These are phyloP conservation scores for Anodontia alba DNA, from an alignment of 2,888 invertebrate genomes.

Conservation along the genomic window DNA sequence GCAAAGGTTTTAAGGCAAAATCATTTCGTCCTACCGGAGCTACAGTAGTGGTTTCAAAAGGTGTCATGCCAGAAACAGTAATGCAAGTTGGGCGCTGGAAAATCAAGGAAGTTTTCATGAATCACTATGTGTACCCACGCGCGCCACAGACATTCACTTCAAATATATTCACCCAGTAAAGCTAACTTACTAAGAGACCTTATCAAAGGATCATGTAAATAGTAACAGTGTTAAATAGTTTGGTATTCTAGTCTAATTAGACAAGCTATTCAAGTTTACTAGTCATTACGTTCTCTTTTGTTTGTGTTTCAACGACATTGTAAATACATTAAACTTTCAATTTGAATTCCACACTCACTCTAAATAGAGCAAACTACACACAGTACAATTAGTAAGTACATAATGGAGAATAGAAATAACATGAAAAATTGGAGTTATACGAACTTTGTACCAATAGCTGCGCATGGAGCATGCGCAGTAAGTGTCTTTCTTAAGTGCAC, in stretches of 20 bases:
- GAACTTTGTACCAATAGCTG: slow-evolving; percentile 4
- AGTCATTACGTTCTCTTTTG: not conserved
- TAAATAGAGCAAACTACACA: slow-evolving; percentile 8
- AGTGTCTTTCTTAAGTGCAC: slow-evolving; percentile 6
- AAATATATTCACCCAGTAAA: not conserved
- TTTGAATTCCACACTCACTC: not conserved
- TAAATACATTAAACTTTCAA: not conserved
- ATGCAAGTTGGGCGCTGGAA: slow-evolving; percentile 20
- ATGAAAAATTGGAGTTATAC: slow-evolving; percentile 9
- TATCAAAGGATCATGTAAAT: not conserved
- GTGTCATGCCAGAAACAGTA: not conserved
- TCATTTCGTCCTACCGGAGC: slow-evolving; percentile 21
- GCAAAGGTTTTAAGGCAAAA: slow-evolving; percentile 11
- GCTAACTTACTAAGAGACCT: slow-evolving; percentile 5
- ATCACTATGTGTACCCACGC: slow-evolving; percentile 18
- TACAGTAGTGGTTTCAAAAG: not conserved
- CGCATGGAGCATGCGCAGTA: slow-evolving; percentile 7
- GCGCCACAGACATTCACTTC: slow-evolving; percentile 8
- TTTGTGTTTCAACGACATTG: not conserved
- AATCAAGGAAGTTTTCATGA: slow-evolving; percentile 18
- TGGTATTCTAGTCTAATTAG: not conserved
- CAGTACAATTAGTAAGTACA: not conserved
- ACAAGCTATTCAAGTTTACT: not conserved
- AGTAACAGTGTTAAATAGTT: not conserved
- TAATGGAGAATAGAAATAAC: not conserved